A percentile compares a stretch with the other conserved stretches of the same genome.
Evolutionary conservation across 2,888 invertebrate genomes (phyloP).

Genomic region (Lacanobia oleracea): DNA sequence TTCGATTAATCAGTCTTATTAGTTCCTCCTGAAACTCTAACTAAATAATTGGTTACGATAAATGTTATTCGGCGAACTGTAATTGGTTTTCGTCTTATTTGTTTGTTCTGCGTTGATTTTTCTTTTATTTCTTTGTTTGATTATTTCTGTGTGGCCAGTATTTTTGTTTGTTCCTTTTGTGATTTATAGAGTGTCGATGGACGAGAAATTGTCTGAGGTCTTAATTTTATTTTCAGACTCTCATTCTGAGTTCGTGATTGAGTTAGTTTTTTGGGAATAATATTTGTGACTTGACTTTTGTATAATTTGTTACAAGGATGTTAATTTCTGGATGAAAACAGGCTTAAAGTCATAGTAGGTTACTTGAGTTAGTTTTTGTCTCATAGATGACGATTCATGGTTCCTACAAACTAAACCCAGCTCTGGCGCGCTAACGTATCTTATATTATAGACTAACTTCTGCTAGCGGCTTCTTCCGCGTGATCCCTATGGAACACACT

Average conservation of each 20-base stretch:
- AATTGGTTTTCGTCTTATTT: constrained; percentile 77
- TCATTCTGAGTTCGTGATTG: constrained; percentile 17
- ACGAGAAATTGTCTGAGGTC: constrained; percentile 34
- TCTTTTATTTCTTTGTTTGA: constrained; percentile 65
- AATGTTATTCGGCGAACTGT: constrained; percentile 76
- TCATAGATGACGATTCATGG: too few relatives aligned
- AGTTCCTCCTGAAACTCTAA: constrained; percentile 72
- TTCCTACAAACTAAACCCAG: too few relatives aligned
- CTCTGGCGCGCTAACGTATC: too few relatives aligned
- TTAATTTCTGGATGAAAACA: not conserved
- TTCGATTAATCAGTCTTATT: constrained; percentile 74
- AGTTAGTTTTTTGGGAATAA: constrained; percentile 10
- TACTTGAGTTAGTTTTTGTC: not conserved
- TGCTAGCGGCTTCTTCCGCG: too few relatives aligned
- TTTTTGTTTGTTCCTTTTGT: constrained; percentile 53
- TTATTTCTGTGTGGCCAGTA: constrained; percentile 53
- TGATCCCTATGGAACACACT: too few relatives aligned
- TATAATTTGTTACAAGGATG: not conserved
- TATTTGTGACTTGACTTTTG: constrained; percentile 9
- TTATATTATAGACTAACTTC: too few relatives aligned
- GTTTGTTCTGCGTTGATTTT: constrained; percentile 69
- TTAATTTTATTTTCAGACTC: constrained; percentile 47
- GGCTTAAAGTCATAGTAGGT: not conserved
- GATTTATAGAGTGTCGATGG: constrained; percentile 48
- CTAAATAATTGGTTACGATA: constrained; percentile 79